Evolutionary conservation across 2,888 invertebrate genomes (phyloP), one percentile per base, ranked within the genome.

Genomic region (Anoncus sp.): DNA sequence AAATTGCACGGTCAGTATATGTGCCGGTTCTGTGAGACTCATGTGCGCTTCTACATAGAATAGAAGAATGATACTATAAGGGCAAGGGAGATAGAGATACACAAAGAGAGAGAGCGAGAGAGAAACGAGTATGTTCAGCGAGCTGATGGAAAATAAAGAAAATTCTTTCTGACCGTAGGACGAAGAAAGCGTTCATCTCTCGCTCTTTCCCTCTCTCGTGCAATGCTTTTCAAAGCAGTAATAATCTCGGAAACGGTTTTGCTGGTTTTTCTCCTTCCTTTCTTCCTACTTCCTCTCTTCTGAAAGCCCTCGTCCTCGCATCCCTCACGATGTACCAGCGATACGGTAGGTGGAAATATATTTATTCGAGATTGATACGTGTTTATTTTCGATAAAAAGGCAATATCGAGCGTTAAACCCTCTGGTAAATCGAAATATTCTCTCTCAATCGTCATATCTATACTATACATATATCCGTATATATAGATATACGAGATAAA

Each of bases 381-480:
- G 57, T 74, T 60, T 67, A 43, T 60, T 74, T 67, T 74, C 27
- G 51, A 67, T 60, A 74, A 74, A 53, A 59, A 49, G 66, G 73
- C 66, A 66, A 74, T 74, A 66, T 66, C 49, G 49, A 59, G 38
- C 22, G 65, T 31, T 31, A 20, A 40, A 40, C 38, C 47, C 38
- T 14, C 35, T 16, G 24, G 45, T 45, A 47, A 43, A 72, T 47
- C 31, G 63, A 65, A 57, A 65, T 65, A 72, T 72, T 16, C 16
- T 55, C 45, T 65, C 22, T 43, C 35, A n/a, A 63, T 16, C 27
- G 3, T n/a, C n/a, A 9, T 65, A 51, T 65, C 38, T 18, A 31
- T 9, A 55, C 24, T 16, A 18, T 51, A 16, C n/a, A 1, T 38
- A 7, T 51, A 27, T 45, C 40, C 27, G 14, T 49, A 18, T 43